Base-by-base conservation (phyloP, 1,140 invertebrate species). In the Stegodyphus dumicola region DNA sequence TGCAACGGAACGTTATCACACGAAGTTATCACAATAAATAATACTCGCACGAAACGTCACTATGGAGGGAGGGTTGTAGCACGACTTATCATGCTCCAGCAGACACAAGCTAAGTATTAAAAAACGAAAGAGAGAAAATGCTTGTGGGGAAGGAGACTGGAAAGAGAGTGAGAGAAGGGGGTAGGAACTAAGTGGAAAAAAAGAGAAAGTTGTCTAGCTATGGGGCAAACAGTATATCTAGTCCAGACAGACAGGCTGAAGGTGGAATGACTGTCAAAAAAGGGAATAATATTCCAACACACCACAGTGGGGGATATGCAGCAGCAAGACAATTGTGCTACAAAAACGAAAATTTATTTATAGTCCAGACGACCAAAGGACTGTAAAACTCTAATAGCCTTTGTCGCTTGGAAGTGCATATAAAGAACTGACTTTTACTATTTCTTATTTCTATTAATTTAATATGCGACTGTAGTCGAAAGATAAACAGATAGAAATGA, bases 21-120 rank as follows among this genome's bases (percentile, higher is more conserved):
- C 70, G 51, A 52, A 66, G 49, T 83, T 83, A 83, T 83, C 71
- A 83, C 71, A 75, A 54, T 83, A 83, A 83, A 83, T 83, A 83
- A 83, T 54, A 49, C 33, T 33, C 33, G 33, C 33, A 33, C 33
- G 33, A 17, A 33, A 69, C 33, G 66, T 17, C 33, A 33, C 33
- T 33, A 3, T 33, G 33, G 17, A 52, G 52, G 80, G 56, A 66
- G 80, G 60, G 70, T 17, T 33, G 67, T 15, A 73, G 65, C 77
- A 79, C 77, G 77, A 79, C 67, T 76, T 73, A 81, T 81, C 78
- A 81, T 73, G 78, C 78, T 60, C 69, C 78, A 73, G 70, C 78
- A 73, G 54, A 81, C 78, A 64, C 69, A 71, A 75, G 18, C 10
- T 6, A 60, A 60, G 11, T 11, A 76, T 17, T 17, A 56, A 18